Percentiles rank a stretch among this genome's conserved stretches.
phyloP scores from a whole-genome alignment of 2,113 vertebrate genomes.

The Electrona antarctica region DNA sequence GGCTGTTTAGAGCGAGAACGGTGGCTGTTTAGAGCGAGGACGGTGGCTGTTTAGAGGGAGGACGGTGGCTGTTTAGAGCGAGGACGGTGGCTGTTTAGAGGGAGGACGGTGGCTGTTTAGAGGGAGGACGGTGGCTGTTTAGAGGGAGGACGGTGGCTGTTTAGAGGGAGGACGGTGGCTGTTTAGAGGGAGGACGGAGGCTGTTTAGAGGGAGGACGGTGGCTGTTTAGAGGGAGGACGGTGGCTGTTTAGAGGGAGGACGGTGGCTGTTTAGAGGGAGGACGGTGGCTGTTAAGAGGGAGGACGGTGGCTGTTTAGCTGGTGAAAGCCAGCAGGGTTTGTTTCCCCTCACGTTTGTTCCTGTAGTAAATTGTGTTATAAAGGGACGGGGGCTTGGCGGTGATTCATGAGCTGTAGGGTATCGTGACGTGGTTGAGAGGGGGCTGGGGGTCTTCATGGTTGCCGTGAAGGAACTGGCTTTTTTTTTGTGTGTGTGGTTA shows the following conservation, averaged over 20 bases:
- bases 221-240: background rate
- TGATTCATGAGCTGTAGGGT: slow-evolving; percentile 30
- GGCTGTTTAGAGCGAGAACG: background rate
- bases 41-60: background rate
- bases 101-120: too few relatives aligned
- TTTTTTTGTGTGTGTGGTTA: background rate
- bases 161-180: background rate
- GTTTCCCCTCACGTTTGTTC: slow-evolving; percentile 16
- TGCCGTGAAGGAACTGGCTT: slow-evolving; percentile 17
- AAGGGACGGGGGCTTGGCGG: background rate
- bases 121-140: background rate
- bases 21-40: background rate
- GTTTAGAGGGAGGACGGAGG: too few relatives aligned
- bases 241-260: background rate
- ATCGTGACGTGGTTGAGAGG: slow-evolving; percentile 34
- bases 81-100: background rate
- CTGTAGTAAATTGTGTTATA: slow-evolving; percentile 42
- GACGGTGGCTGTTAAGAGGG: background rate
- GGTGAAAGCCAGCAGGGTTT: background rate
- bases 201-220: background rate
- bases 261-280: background rate
- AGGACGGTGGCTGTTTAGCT: background rate
- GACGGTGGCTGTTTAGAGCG: too few relatives aligned
- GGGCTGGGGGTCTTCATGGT: slow-evolving; percentile 34
- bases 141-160: background rate